phyloP scores from a whole-genome alignment of 2,888 invertebrate genomes.

The Arrhopalites spinosus region DNA sequence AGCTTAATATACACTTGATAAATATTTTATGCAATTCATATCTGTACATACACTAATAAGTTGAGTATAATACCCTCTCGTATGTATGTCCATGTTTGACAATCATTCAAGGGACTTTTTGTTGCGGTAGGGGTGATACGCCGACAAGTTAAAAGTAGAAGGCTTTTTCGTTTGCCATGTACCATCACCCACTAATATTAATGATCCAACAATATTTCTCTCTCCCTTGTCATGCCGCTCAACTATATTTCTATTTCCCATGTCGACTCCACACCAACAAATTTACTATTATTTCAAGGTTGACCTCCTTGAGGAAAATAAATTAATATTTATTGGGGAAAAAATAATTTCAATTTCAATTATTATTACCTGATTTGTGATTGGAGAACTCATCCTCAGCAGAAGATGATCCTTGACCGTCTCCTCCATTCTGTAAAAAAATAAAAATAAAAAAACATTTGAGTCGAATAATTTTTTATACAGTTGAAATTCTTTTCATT shows the following conservation, averaged over 20 bases:
- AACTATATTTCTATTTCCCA: too few relatives aligned
- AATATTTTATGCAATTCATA: too few relatives aligned
- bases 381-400: slow-evolving; percentile 4
- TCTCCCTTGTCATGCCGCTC: not conserved
- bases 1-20: too few relatives aligned
- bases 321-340: too few relatives aligned
- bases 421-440: slow-evolving; percentile 4
- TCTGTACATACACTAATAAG: too few relatives aligned
- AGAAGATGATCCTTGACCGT: not conserved
- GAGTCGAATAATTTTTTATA: too few relatives aligned
- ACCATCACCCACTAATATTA: not conserved
- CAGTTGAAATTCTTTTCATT: too few relatives aligned
- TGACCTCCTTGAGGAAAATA: too few relatives aligned
- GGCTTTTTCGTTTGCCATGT: not conserved
- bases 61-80: not conserved
- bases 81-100: not conserved
- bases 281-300: too few relatives aligned
- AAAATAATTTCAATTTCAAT: not conserved
- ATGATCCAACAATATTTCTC: not conserved
- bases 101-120: slow-evolving; percentile 12
- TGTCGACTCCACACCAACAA: too few relatives aligned
- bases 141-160: not conserved
- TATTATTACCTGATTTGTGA: slow-evolving; percentile 8
- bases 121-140: not conserved
- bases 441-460: not conserved